Evolutionary conservation across 2,113 vertebrate genomes (phyloP), one percentile per base, ranked within the genome.

Genomic region (Brachyhypopomus gauderio): DNA sequence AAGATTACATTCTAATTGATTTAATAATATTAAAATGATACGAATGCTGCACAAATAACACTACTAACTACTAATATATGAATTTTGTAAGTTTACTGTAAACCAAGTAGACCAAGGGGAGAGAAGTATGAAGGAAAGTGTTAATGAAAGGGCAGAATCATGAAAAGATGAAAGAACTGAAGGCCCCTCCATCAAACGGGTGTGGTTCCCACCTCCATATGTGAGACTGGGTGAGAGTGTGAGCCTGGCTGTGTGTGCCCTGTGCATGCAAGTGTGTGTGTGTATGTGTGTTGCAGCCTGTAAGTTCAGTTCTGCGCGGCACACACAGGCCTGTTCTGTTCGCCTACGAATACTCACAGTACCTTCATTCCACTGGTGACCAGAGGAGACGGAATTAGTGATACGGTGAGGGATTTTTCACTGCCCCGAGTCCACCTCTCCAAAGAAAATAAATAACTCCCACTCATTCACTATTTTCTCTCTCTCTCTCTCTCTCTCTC

Each of bases 371-470:
- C 73, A 78, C 81, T 14, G 62, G 66, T 66, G 79, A 76, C 74
- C 66, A 55, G 79, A 81, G 27, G 52, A 87, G 91, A 90, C 81
- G 72, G 81, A 91, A 91, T 89, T 87, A 88, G 87, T 85, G 87
- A 91, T 91, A 86, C n/a, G 77, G 84, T 7, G 72, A 83, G 55
- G 75, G 71, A 89, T 86, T 87, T 85, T 87, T 91, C 85, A 75
- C 85, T 72, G 86, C 81, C 81, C 78, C 76, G 86, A 73, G 72
- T 84, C 19, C 63, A 83, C 56, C 72, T 7, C 16, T 81, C 89
- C 89, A 90, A 89, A 81, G 75, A 84, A 91, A 90, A 91, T 79
- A 91, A 90, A 91, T 86, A 91, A 90, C 86, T 89, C 81, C 80
- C 83, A 87, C 79, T 86, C 77, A 85, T 80, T 84, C 81, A 80